Conservation (phyloP, 1,140 invertebrate genomes). For the Tetraneura akinire region DNA sequence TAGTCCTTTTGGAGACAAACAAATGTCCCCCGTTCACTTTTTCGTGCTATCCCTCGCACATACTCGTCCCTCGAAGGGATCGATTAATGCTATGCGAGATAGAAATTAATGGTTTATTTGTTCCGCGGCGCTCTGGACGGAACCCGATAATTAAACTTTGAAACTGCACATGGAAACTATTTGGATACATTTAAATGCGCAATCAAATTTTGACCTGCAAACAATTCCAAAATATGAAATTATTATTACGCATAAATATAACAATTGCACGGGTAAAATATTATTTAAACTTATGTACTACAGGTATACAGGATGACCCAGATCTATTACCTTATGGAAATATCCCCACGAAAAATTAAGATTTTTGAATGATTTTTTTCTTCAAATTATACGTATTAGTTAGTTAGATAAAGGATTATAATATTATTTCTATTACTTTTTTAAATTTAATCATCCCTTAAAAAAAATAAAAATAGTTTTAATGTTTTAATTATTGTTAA, state of each 20-base stretch:
- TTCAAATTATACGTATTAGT: too few relatives aligned
- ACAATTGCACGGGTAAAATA: too few relatives aligned
- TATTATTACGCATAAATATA: too few relatives aligned
- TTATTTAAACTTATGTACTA: not conserved
- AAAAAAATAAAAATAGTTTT: too few relatives aligned
- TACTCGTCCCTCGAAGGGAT: not conserved
- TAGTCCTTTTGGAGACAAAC: slow-evolving; percentile 31
- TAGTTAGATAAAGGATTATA: too few relatives aligned
- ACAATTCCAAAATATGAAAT: not conserved
- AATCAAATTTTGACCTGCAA: not conserved
- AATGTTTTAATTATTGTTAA: too few relatives aligned
- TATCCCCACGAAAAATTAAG: too few relatives aligned
- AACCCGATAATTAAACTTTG: slow-evolving; percentile 20
- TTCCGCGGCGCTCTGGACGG: not conserved
- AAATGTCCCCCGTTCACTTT: not conserved
- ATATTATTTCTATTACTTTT: too few relatives aligned
- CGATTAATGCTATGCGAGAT: slow-evolving; percentile 9
- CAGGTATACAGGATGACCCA: too few relatives aligned
- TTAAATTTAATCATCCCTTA: too few relatives aligned
- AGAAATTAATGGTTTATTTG: slow-evolving; percentile 41
- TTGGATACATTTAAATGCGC: slow-evolving; percentile 1
- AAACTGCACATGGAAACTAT: slow-evolving; percentile 2
- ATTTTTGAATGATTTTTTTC: too few relatives aligned
- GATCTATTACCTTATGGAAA: too few relatives aligned
- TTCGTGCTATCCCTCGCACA: not conserved